These are phyloP conservation scores for Mnemiopsis leidyi DNA, from an alignment of 37 sponge, comb jelly and placozoan genomes.

Conservation along the genomic window DNA sequence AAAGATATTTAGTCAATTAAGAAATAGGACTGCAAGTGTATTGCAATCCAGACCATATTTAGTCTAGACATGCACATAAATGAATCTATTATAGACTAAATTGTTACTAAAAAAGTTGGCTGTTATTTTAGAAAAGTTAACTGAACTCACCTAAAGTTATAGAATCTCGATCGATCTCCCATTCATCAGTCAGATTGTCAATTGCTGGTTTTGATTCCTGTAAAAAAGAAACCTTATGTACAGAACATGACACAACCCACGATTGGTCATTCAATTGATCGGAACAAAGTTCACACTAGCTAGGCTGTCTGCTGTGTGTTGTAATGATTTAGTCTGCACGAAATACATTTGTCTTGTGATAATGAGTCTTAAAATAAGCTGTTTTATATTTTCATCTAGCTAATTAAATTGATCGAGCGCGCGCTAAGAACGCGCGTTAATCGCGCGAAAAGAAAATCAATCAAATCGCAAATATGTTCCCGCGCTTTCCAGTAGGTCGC, in stretches of 20 bases:
- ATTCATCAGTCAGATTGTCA: conserved; percentile 75
- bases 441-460: neutral
- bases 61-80: no score
- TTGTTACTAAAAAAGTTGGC: no score
- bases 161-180: conserved; percentile 88
- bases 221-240: neutral
- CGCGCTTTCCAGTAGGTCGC: neutral
- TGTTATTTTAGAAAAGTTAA: neutral
- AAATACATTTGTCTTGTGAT: no score
- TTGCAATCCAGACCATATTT: no score
- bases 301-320: no score
- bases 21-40: no score
- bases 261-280: no score
- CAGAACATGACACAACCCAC: no score
- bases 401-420: neutral
- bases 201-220: conserved; percentile 32
- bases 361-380: neutral
- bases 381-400: neutral
- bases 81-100: no score
- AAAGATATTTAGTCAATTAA: no score
- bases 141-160: conserved; percentile 86
- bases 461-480: neutral
- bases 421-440: neutral
- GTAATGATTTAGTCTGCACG: no score
- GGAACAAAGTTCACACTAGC: no score